These are phyloP conservation scores for Pseudocheirus occidentalis DNA, from an alignment of 2,797 vertebrate genomes.

Conservation along the genomic window DNA sequence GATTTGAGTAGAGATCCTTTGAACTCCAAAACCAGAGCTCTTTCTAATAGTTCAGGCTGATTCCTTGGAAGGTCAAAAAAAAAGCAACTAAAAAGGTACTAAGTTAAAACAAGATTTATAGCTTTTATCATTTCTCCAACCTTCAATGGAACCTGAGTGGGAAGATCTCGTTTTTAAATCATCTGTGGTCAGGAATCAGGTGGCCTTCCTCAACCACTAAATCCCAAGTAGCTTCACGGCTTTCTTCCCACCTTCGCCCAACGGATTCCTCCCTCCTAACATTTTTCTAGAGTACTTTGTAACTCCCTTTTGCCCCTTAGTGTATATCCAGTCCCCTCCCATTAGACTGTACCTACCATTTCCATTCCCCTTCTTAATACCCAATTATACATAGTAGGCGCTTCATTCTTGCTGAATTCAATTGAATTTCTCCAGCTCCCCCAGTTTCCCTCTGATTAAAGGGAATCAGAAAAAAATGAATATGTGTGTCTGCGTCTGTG, in stretches of 20 bases:
- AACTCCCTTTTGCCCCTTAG: background rate
- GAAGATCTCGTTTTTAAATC: background rate
- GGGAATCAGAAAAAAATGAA: no score
- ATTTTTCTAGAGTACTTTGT: background rate
- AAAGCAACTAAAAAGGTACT: no score
- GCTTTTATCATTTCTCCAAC: no score
- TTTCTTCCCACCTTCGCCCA: background rate
- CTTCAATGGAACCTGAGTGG: background rate
- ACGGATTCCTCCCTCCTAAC: background rate
- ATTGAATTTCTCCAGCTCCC: no score
- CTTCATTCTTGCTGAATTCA: no score
- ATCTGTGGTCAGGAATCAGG: background rate
- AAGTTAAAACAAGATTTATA: no score
- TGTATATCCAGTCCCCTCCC: no score
- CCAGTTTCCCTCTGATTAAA: no score
- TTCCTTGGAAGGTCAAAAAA: fast-evolving
- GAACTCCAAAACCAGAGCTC: background rate
- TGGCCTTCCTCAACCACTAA: background rate
- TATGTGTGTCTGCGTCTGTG: no score
- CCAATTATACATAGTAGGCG: no score
- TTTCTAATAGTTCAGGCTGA: background rate
- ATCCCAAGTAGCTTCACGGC: background rate
- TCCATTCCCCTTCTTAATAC: no score
- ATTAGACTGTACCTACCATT: no score
- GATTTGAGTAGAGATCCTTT: background rate